Conservation (phyloP, 30 jellyfish, hydroid and myxozoan species). For the Nemopilema nomurai region DNA sequence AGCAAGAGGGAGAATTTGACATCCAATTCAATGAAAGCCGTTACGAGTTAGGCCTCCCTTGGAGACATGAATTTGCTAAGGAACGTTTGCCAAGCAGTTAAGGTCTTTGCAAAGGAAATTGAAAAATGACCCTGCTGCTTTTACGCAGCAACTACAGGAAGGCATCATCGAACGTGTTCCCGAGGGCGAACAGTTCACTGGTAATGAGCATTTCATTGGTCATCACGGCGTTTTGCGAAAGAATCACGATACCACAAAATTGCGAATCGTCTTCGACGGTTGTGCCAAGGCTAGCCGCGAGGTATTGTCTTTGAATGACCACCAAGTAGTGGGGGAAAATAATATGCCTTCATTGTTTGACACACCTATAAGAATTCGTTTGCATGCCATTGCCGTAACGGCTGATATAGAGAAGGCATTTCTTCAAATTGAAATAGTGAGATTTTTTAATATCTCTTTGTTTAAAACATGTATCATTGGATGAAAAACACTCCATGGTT, state of each 20-base stretch:
- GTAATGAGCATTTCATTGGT: slow-evolving; percentile 12
- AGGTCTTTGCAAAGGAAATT: slow-evolving; percentile 11
- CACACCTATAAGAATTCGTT: slow-evolving; percentile 20
- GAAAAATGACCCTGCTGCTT: slow-evolving; percentile 38
- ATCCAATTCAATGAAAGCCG: slow-evolving; percentile 23
- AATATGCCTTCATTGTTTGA: slow-evolving; percentile 13
- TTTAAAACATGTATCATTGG: no score
- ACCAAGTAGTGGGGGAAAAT: slow-evolving; percentile 14
- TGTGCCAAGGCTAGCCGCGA: slow-evolving; percentile 25
- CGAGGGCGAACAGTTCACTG: not conserved
- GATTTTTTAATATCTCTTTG: no score
- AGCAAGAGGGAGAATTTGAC: not conserved
- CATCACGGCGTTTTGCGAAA: slow-evolving; percentile 47
- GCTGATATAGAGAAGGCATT: no score
- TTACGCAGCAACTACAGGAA: not conserved
- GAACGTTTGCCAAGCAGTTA: slow-evolving; percentile 15
- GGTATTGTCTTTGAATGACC: slow-evolving; percentile 20
- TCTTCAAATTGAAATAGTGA: no score
- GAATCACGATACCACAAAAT: slow-evolving; percentile 44
- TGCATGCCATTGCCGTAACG: slow-evolving; percentile 18
- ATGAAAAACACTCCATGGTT: no score
- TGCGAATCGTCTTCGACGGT: slow-evolving; percentile 45
- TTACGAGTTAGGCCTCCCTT: slow-evolving; percentile 59
- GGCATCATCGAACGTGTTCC: slow-evolving; percentile 43
- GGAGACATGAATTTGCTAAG: slow-evolving; percentile 39